A percentile compares a stretch with the other conserved stretches of the same genome.
These are phyloP conservation scores for Cliona cf. orientalis DNA, from an alignment of 37 sponge, comb jelly and placozoan species.

Conservation along the genomic window DNA sequence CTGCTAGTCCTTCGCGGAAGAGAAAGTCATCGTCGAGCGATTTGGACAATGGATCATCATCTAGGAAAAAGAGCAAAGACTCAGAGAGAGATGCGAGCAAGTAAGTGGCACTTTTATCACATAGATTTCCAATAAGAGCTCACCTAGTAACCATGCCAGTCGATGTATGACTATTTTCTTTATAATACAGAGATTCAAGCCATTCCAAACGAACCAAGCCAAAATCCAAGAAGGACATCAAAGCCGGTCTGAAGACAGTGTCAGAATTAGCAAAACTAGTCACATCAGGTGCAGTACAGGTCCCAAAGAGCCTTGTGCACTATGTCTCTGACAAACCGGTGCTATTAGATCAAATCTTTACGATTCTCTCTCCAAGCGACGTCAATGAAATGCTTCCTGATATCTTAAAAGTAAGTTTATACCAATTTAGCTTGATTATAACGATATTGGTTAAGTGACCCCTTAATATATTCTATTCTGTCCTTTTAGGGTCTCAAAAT, in stretches of 20 bases:
- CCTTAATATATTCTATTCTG: not conserved
- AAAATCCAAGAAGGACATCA: too few relatives aligned
- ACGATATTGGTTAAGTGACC: not conserved
- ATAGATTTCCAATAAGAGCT: not conserved
- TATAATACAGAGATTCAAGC: not conserved
- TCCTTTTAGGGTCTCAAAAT: conserved; percentile 54
- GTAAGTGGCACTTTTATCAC: too few relatives aligned
- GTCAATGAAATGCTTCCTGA: conserved; percentile 76
- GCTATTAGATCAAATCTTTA: conserved; percentile 75
- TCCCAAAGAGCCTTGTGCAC: conserved; percentile 46
- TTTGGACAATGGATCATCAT: too few relatives aligned
- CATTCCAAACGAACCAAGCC: not conserved
- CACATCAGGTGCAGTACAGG: conserved; percentile 29
- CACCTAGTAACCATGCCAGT: not conserved
- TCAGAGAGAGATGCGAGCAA: not conserved
- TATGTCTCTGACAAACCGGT: conserved; percentile 41
- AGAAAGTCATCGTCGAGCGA: too few relatives aligned
- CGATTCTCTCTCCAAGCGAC: conserved; percentile 60
- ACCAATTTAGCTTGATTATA: not conserved
- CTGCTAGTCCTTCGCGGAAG: not conserved
- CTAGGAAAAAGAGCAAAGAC: conserved; percentile 16
- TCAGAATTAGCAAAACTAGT: conserved; percentile 60
- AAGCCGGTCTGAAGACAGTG: conserved; percentile 14
- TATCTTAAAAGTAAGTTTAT: conserved; percentile 61
- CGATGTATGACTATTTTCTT: not conserved